phyloP scores from a whole-genome alignment of 2,113 vertebrate genomes.

The Malaclemys terrapin region DNA sequence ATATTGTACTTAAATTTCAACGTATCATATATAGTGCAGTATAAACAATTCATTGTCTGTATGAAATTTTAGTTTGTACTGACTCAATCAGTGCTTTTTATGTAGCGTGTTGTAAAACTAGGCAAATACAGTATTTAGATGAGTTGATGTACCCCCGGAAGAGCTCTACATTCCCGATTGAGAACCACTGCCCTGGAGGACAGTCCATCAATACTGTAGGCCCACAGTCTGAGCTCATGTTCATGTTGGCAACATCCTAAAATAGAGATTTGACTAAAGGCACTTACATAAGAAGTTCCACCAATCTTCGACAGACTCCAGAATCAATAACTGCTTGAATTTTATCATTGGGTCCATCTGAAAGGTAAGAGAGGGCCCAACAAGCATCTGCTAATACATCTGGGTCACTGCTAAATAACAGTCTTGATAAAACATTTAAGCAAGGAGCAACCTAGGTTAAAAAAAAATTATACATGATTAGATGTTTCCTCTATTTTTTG shows the following conservation, averaged over 20 bases:
- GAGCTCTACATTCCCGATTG: too few relatives aligned
- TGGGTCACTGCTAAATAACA: slow-evolving; percentile 92
- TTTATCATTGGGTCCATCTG: slow-evolving; percentile 94
- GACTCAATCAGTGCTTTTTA: too few relatives aligned
- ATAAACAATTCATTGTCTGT: too few relatives aligned
- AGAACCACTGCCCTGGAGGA: neutral
- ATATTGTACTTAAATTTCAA: too few relatives aligned
- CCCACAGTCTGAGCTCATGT: neutral
- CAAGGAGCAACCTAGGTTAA: slow-evolving; percentile 88
- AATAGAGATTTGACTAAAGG: neutral
- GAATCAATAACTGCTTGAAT: slow-evolving; percentile 96
- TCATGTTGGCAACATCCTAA: neutral
- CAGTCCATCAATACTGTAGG: neutral
- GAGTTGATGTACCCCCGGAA: too few relatives aligned
- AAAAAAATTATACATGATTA: slow-evolving; percentile 57
- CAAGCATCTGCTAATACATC: slow-evolving; percentile 94
- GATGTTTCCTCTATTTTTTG: neutral
- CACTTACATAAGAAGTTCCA: slow-evolving; percentile 93
- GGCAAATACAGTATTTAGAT: too few relatives aligned
- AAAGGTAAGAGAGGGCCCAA: slow-evolving; percentile 94
- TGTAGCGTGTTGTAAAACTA: too few relatives aligned
- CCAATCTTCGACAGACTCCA: slow-evolving; percentile 92
- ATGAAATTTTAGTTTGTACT: too few relatives aligned
- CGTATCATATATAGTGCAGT: too few relatives aligned
- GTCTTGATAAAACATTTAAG: slow-evolving; percentile 89